These are phyloP conservation scores for Oreochromis grahami DNA, from an alignment of 2,797 vertebrate genomes.

Conservation along the genomic window DNA sequence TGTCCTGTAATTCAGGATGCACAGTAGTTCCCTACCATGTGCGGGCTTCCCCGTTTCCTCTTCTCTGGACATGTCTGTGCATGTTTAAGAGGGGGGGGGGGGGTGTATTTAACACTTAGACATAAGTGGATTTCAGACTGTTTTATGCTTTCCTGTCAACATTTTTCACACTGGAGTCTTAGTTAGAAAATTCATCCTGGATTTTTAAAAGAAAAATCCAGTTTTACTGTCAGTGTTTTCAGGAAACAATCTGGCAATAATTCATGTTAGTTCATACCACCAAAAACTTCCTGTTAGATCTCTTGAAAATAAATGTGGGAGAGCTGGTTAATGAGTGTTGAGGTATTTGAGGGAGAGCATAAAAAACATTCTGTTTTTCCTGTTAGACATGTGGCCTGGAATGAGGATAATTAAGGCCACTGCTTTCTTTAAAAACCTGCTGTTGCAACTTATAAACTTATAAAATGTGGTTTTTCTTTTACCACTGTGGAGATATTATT, in stretches of 20 bases:
- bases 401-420: not conserved
- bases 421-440: not conserved
- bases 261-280: not conserved
- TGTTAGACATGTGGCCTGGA: not conserved
- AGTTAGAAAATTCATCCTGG: not conserved
- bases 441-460: not conserved
- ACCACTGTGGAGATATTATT: not conserved
- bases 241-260: not conserved
- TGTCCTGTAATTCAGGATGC: constrained; percentile 25
- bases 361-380: not conserved
- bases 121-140: not conserved
- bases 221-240: not conserved
- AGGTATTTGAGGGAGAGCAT: not conserved
- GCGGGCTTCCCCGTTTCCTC: constrained; percentile 35
- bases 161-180: not conserved
- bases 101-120: not conserved
- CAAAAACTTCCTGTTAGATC: not conserved
- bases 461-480: not conserved
- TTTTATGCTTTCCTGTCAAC: not conserved
- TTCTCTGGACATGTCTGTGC: constrained; percentile 44
- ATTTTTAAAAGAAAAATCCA: not conserved
- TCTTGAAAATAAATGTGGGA: not conserved
- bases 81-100: constrained; percentile 8
- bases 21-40: not conserved
- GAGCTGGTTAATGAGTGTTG: not conserved